Percentiles rank a stretch among this genome's conserved stretches.
These are phyloP conservation scores for Piscicola geometra DNA, from an alignment of 2,888 invertebrate genomes.

Conservation along the genomic window DNA sequence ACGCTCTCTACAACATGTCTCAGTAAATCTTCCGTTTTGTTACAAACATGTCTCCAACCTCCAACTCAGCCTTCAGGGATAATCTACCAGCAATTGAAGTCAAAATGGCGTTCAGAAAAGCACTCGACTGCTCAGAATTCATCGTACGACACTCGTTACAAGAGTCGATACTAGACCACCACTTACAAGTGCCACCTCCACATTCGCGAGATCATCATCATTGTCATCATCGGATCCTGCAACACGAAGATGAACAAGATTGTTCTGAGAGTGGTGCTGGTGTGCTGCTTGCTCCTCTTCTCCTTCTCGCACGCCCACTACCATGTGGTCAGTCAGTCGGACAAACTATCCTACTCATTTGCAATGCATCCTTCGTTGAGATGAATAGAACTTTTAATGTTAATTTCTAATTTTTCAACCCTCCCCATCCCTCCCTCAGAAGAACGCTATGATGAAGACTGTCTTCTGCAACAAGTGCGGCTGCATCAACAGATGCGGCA, in stretches of 20 bases:
- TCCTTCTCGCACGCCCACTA: background rate
- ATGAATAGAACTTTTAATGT: background rate
- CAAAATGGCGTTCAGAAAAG: background rate
- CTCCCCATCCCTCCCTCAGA: background rate
- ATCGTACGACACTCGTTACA: too few species aligned
- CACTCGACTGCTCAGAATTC: background rate
- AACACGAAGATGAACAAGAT: background rate
- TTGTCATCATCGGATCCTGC: too few species aligned
- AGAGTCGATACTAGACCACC: too few species aligned
- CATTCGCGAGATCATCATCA: too few species aligned
- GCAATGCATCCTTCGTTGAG: background rate
- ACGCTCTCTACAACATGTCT: background rate
- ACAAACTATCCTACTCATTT: background rate
- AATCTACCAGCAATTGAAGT: background rate
- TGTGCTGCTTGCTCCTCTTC: background rate
- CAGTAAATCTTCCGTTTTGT: background rate
- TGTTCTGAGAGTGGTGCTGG: background rate
- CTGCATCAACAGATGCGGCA: background rate
- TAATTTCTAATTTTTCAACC: background rate
- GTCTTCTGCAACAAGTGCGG: conserved; percentile 12
- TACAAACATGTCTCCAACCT: background rate
- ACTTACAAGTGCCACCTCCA: too few species aligned
- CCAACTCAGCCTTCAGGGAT: background rate
- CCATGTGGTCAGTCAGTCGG: background rate
- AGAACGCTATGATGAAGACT: background rate